phyloP scores from a whole-genome alignment of 2,797 vertebrate species.

The Tarsius wallacei region DNA sequence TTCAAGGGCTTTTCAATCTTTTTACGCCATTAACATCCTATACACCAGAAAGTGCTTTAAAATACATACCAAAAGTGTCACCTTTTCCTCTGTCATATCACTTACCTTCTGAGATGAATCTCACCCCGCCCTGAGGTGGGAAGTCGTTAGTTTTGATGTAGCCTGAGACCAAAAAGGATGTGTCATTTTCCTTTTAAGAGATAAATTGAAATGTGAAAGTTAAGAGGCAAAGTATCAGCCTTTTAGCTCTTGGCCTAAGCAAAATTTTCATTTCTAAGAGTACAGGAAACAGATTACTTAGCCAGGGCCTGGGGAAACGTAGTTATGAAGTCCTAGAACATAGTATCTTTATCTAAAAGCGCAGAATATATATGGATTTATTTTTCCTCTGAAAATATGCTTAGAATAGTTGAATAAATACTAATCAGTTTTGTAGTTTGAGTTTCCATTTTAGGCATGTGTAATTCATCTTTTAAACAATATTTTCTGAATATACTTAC shows the following conservation, averaged over 20 bases:
- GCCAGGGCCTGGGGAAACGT: neutral
- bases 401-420: neutral
- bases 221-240: neutral
- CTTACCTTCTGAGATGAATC: conserved; percentile 8
- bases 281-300: neutral
- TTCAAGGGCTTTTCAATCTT: neutral
- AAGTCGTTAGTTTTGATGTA: conserved; percentile 34
- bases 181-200: conserved; percentile 69
- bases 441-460: neutral
- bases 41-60: conserved; percentile 33
- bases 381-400: conserved; percentile 22
- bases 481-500: neutral
- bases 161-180: neutral
- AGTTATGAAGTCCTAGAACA: neutral
- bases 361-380: neutral
- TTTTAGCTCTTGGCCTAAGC: conserved; percentile 52
- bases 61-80: neutral
- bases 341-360: neutral
- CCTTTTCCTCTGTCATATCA: neutral
- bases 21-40: neutral
- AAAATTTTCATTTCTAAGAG: conserved; percentile 51
- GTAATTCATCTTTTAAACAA: neutral
- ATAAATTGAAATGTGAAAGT: conserved; percentile 53
- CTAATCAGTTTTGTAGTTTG: neutral
- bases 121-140: neutral